phyloP scores from a whole-genome alignment of 2,888 invertebrate genomes.

The Herminia tarsipennalis region DNA sequence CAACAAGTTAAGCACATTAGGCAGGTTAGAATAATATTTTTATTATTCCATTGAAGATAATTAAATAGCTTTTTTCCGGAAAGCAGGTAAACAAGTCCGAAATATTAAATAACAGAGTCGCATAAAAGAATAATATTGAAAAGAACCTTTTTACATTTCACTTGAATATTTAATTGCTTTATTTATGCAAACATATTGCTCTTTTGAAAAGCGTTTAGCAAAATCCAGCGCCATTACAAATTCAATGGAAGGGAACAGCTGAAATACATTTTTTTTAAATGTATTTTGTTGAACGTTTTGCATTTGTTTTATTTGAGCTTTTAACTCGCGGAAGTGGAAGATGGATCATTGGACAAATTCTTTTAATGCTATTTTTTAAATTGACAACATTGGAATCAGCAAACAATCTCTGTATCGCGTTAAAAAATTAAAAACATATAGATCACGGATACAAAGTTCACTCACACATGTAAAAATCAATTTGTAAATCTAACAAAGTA shows the following conservation, averaged over 20 bases:
- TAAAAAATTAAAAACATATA: too few species aligned
- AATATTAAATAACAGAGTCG: not conserved
- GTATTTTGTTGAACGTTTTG: slow-evolving; percentile 13
- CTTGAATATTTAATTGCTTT: slow-evolving; percentile 21
- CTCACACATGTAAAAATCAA: too few species aligned
- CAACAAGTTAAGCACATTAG: too few species aligned
- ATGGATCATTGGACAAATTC: not conserved
- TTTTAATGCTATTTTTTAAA: too few species aligned
- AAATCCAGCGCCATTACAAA: slow-evolving; percentile 21
- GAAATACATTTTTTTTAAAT: slow-evolving; percentile 14
- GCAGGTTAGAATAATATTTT: too few species aligned
- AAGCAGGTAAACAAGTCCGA: too few species aligned
- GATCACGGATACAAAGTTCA: too few species aligned
- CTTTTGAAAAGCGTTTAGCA: slow-evolving; percentile 22
- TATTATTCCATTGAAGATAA: too few species aligned
- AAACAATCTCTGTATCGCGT: too few species aligned
- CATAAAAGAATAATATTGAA: not conserved
- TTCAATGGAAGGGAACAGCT: slow-evolving; percentile 15
- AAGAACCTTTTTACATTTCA: slow-evolving; percentile 7
- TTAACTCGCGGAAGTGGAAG: not conserved
- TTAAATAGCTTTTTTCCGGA: too few species aligned
- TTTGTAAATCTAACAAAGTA: too few species aligned
- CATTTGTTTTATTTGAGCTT: slow-evolving; percentile 13
- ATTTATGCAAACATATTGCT: slow-evolving; percentile 19
- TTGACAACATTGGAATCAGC: too few species aligned